phyloP scores from a whole-genome alignment of 2,888 invertebrate genomes.

The Ophraella communa region DNA sequence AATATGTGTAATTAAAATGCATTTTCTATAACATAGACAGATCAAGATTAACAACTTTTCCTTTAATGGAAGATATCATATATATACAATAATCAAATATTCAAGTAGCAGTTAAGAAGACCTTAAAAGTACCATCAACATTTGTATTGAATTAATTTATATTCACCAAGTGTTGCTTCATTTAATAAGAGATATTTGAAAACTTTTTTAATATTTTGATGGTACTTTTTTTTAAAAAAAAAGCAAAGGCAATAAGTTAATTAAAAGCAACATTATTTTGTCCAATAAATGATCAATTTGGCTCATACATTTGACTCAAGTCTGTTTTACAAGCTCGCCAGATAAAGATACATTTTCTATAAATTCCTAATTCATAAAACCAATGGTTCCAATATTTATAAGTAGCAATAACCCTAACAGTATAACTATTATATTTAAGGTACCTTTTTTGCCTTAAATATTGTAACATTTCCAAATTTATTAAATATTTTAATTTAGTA shows the following conservation, averaged over 20 bases:
- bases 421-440: no score
- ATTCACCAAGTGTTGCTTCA: not conserved
- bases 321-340: not conserved
- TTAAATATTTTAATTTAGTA: no score
- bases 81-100: slow-evolving; percentile 33
- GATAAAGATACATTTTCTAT: not conserved
- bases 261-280: not conserved
- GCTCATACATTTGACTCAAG: not conserved
- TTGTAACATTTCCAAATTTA: no score
- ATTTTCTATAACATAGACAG: not conserved
- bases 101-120: not conserved
- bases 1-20: slow-evolving; percentile 7
- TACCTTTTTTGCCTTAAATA: no score
- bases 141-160: no score
- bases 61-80: slow-evolving; percentile 36
- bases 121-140: not conserved
- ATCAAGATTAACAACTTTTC: not conserved
- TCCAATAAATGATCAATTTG: not conserved
- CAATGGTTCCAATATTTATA: not conserved
- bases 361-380: not conserved
- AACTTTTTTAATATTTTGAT: not conserved
- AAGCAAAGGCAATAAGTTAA: slow-evolving; percentile 19
- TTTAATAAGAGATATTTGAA: no score
- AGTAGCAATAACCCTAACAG: no score
- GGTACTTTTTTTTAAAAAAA: slow-evolving; percentile 10